A percentile compares a stretch with the other conserved stretches of the same genome.
These are phyloP conservation scores for Leguminivora glycinivorella DNA, from an alignment of 1,140 invertebrate genomes.

Conservation along the genomic window DNA sequence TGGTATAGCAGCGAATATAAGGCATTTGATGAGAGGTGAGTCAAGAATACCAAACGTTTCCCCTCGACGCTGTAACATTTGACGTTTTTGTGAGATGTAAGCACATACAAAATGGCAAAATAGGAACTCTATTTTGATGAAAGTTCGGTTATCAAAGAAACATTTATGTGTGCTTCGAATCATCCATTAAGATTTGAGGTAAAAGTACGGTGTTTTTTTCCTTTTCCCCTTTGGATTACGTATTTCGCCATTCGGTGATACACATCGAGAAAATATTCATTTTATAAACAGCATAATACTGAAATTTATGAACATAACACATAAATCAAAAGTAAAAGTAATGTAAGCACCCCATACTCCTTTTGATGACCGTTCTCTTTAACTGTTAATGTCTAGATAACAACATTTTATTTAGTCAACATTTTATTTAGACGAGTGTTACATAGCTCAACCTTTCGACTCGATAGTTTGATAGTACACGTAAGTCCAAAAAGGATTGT, in stretches of 20 bases:
- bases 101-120: slow-evolving; percentile 75
- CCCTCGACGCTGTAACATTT: slow-evolving; percentile 76
- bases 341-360: too few species aligned
- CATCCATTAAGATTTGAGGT: background rate
- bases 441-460: too few species aligned
- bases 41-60: slow-evolving; percentile 74
- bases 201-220: background rate
- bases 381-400: too few species aligned
- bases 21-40: slow-evolving; percentile 28
- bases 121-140: slow-evolving; percentile 47
- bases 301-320: too few species aligned
- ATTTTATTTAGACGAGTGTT: too few species aligned
- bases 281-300: too few species aligned
- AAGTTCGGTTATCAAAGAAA: background rate
- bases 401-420: too few species aligned
- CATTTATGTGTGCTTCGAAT: background rate
- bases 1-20: slow-evolving; percentile 2
- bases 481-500: too few species aligned
- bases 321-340: too few species aligned
- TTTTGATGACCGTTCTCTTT: too few species aligned
- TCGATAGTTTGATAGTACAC: too few species aligned
- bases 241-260: slow-evolving; percentile 37
- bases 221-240: background rate
- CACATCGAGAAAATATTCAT: too few species aligned
- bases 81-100: slow-evolving; percentile 74